Evolutionary conservation across 37 sponge, comb jelly and placozoan species (phyloP), one percentile per base, ranked within the genome.

Genomic region (Theonella swinhoei): DNA sequence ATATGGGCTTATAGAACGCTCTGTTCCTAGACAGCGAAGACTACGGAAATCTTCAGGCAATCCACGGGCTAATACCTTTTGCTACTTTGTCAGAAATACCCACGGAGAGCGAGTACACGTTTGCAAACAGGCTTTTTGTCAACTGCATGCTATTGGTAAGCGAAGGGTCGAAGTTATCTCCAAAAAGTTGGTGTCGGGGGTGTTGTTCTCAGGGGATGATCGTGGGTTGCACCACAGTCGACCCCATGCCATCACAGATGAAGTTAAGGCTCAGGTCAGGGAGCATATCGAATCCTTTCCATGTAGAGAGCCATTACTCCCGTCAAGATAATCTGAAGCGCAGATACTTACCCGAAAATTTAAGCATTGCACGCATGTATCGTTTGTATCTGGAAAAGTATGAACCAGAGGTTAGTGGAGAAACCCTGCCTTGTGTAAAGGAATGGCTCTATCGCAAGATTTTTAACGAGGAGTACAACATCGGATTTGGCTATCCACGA

Each of bases 401-500:
- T n/a, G 76, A 83, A 70, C 81, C 81, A 42, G 72, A 68, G 7
- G 36, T 70, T 25, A 34, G 17, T 36, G 67, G 62, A 39, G 47
- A 82, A 70, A 72, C n/a, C 42, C n/a, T n/a, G n/a, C 76, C 80
- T 23, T 59, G 34, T 63, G 82, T 75, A 5, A 87, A 80, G 58
- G 88, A 81, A 47, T 87, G 82, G 81, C 68, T 87, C 30, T 87
- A 87, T 40, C 36, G 76, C 26, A 80, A 87, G 40, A 80, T 75
- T 32, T 87, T 81, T 62, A 80, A 80, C 42, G 82, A 87, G 43
- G 81, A 87, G 59, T 87, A 81, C 72, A 87, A 87, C 33, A 32
- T 76, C 43, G 65, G 76, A 25, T 87, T 87, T 68, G 88, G 81
- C 33, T 80, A 65, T 73, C 87, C 80, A 24, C 41, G 87, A 23